These are phyloP conservation scores for Biston betularia DNA, from an alignment of 2,888 invertebrate species.

Conservation along the genomic window DNA sequence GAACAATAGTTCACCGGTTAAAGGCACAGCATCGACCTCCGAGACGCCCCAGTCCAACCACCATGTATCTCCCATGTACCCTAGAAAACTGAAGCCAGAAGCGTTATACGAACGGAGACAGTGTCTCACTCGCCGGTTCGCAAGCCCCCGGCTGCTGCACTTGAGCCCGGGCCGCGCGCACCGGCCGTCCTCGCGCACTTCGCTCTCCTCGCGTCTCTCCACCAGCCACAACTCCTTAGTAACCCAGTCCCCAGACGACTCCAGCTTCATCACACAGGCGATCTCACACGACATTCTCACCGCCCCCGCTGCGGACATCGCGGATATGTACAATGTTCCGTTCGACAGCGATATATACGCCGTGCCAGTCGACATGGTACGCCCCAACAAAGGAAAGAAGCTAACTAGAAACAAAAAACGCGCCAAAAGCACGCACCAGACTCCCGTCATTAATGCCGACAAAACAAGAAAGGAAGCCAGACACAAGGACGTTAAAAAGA, in stretches of 20 bases:
- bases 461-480: constrained; percentile 65
- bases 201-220: constrained; percentile 91
- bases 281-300: constrained; percentile 94
- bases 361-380: constrained; percentile 93
- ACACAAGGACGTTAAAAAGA: constrained; percentile 80
- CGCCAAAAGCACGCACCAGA: constrained; percentile 68
- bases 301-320: constrained; percentile 90
- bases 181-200: constrained; percentile 91
- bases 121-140: constrained; percentile 75
- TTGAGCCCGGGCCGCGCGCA: constrained; percentile 87
- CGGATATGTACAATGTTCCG: constrained; percentile 95
- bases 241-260: constrained; percentile 92
- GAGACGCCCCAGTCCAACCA: constrained; percentile 59
- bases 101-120: constrained; percentile 74
- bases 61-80: constrained; percentile 73
- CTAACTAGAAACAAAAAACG: constrained; percentile 73
- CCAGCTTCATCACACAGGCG: constrained; percentile 95
- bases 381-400: constrained; percentile 84
- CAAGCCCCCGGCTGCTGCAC: constrained; percentile 83
- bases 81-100: constrained; percentile 73
- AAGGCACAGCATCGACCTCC: constrained; percentile 44
- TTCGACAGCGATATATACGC: constrained; percentile 96
- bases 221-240: constrained; percentile 94
- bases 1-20: constrained; percentile 58
- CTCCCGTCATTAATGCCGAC: constrained; percentile 58